Percentiles rank a stretch among this genome's conserved stretches.
Evolutionary conservation across 2,888 invertebrate genomes (phyloP).

Genomic region (Teleiodes luculella): DNA sequence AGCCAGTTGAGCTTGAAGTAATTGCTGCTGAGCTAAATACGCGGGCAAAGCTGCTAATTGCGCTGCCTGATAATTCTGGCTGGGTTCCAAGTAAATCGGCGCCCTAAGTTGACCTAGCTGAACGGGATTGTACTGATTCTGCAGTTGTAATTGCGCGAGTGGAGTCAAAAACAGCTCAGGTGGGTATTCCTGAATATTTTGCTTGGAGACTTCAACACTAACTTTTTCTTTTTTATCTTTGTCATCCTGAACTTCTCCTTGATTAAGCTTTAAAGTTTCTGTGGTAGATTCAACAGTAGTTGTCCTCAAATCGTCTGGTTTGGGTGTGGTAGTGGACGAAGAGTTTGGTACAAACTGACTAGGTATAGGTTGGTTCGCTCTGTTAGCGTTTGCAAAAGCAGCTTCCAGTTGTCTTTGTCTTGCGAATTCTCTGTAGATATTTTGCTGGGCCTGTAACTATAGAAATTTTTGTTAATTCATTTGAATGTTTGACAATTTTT

Average conservation of each 20-base stretch:
- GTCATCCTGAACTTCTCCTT: constrained; percentile 49
- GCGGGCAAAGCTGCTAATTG: constrained; percentile 65
- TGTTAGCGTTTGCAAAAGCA: constrained; percentile 25
- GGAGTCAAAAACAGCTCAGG: constrained; percentile 61
- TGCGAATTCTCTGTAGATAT: constrained; percentile 53
- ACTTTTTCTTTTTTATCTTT: constrained; percentile 42
- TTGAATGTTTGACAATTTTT: neutral
- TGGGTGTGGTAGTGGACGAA: constrained; percentile 32
- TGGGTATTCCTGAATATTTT: constrained; percentile 64
- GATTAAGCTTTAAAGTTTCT: constrained; percentile 45
- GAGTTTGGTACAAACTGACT: constrained; percentile 50
- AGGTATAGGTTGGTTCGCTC: constrained; percentile 43
- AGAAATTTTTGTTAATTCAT: constrained; percentile 6
- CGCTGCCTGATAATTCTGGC: constrained; percentile 50
- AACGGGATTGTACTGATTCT: constrained; percentile 53
- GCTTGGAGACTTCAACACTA: constrained; percentile 61
- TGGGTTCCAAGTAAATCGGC: constrained; percentile 45
- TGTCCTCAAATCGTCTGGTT: constrained; percentile 31
- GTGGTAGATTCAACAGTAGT: constrained; percentile 43
- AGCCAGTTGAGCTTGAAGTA: constrained; percentile 31
- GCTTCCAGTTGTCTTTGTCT: constrained; percentile 57
- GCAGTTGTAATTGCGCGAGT: constrained; percentile 56
- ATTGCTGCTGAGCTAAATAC: constrained; percentile 55
- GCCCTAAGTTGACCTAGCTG: constrained; percentile 48
- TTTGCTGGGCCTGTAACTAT: constrained; percentile 62